Base-by-base conservation (phyloP, 2,888 invertebrate genomes). In the Eutolmus rufibarbis region DNA sequence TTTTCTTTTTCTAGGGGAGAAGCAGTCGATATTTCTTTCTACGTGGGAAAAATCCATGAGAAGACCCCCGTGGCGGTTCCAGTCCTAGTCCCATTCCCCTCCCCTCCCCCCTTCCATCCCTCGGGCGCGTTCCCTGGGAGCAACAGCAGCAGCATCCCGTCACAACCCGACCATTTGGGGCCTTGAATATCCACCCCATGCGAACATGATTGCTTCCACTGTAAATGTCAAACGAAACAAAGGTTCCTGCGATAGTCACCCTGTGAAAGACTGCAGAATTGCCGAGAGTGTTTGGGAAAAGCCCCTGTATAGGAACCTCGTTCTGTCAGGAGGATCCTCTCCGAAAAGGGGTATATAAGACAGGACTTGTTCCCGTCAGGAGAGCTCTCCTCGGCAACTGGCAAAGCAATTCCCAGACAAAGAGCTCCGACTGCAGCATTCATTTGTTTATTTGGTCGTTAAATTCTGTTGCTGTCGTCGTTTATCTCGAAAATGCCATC, bases 401-500 rank as follows among this genome's bases (percentile, higher is more conserved):
- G 28, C 19, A 81, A 84, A 66, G 84, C 84, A 84, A 66, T 84
- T 74, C 66, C 66, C 66, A 66, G 57, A 84, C 66, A 84, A 66
- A 84, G 74, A 81, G 16, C 81, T 12, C 8, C 8, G 51, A 37
- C 51, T 79, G 79, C 74, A 40, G 57, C 81, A 81, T 87, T 81
- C 87, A 87, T 87, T 87, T 87, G 87, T 87, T 87, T 87, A 87
- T 87, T 87, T 87, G 87, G 87, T 87, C 81, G 87, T 87, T 87
- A 87, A 87, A 87, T 87, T 87, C 78, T 81, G 87, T 74, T 87
- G 81, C 87, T 87, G 87, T 87, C 87, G 87, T 87, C 81, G 81
- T 87, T 87, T 87, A 87, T 87, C 87, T 81, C 87, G 87, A 66
- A 87, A 81, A 87, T 87, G 87, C 82, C 87, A 87, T 87, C 81